These are phyloP conservation scores for Labrus mixtus DNA, from an alignment of 2,113 vertebrate genomes.

Conservation along the genomic window DNA sequence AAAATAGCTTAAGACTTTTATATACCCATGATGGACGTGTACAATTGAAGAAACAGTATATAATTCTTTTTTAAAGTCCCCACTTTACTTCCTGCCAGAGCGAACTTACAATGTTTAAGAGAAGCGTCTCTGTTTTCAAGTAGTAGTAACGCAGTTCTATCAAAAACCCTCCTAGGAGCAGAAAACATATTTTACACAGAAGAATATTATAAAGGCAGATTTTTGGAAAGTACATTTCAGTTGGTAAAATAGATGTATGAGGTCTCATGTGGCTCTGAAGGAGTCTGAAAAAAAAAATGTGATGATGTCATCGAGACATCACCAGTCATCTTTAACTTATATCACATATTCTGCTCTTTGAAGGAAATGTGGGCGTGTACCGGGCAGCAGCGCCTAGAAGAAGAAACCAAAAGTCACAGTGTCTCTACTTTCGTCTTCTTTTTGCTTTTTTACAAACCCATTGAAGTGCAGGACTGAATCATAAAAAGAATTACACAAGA, in stretches of 20 bases:
- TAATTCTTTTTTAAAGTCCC: no score
- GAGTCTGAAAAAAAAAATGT: neutral
- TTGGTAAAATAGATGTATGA: neutral
- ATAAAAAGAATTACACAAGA: neutral
- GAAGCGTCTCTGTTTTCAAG: no score
- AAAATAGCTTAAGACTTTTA: neutral
- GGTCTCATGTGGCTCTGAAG: neutral
- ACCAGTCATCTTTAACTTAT: neutral
- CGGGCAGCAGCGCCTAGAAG: no score
- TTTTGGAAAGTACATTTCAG: neutral
- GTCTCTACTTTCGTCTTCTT: neutral
- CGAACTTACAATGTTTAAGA: no score
- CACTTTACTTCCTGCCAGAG: no score
- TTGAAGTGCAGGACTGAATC: neutral
- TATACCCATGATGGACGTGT: no score
- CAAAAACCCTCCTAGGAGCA: no score
- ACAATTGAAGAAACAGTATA: no score
- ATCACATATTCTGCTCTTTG: neutral
- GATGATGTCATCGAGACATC: neutral
- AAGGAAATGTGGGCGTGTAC: no score
- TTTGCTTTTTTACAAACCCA: neutral
- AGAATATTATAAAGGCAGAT: neutral
- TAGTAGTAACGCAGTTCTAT: no score
- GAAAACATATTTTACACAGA: neutral
- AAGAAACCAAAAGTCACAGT: neutral